Conservation (phyloP, 2,888 invertebrate genomes). For the Onthophagus sagittarius region DNA sequence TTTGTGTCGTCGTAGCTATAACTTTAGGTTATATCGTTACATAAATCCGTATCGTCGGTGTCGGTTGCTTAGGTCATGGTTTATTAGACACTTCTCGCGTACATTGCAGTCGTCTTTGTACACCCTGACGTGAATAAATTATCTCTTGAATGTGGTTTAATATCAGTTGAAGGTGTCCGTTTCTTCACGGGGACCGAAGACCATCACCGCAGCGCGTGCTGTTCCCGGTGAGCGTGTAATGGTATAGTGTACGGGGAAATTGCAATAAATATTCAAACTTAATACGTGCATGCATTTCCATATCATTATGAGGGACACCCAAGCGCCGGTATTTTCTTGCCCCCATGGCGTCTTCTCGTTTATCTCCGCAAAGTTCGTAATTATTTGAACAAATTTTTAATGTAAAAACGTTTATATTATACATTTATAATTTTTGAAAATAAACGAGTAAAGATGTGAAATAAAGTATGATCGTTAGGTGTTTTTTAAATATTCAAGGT, state of each 20-base stretch:
- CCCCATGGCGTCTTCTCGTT: background rate
- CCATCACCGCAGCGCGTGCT: background rate
- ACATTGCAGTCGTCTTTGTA: background rate
- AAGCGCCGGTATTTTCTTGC: background rate
- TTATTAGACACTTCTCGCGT: background rate
- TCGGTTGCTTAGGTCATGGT: background rate
- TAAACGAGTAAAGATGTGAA: background rate
- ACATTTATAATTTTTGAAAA: no score
- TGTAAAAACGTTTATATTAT: no score
- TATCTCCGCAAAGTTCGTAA: background rate
- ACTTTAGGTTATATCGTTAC: background rate
- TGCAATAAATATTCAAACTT: background rate
- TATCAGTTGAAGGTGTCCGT: background rate
- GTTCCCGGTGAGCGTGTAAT: background rate
- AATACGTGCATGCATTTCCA: background rate
- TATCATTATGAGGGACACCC: background rate
- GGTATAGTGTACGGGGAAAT: background rate
- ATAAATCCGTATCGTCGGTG: background rate
- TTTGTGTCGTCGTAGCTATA: background rate
- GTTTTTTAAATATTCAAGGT: background rate
- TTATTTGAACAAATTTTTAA: no score
- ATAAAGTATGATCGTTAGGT: background rate
- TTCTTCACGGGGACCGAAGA: background rate
- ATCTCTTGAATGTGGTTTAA: constrained; percentile 7
- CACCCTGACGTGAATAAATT: background rate